These are phyloP conservation scores for Thunnus maccoyii DNA, from an alignment of 2,113 vertebrate species.

Conservation along the genomic window DNA sequence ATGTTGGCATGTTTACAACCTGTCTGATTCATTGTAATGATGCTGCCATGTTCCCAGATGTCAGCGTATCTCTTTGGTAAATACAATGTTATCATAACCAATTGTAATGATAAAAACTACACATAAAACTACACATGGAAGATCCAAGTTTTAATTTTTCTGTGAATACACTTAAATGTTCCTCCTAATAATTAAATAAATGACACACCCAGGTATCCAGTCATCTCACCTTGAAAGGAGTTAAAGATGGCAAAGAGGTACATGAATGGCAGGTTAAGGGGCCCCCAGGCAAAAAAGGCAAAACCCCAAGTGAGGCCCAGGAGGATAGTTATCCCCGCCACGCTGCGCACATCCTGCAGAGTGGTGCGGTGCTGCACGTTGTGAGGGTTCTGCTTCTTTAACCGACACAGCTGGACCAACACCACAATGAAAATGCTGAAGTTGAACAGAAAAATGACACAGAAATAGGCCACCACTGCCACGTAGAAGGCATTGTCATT, in stretches of 20 bases:
- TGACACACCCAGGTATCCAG: neutral
- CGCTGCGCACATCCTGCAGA: constrained; percentile 91
- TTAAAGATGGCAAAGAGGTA: constrained; percentile 98
- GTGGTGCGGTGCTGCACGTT: constrained; percentile 87
- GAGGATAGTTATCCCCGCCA: constrained; percentile 91
- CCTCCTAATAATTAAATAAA: neutral
- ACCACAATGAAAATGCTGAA: constrained; percentile 95
- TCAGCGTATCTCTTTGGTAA: neutral
- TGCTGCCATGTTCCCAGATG: neutral
- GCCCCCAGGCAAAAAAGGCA: constrained; percentile 95
- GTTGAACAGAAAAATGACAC: constrained; percentile 93
- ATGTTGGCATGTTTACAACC: neutral
- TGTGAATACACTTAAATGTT: too few species aligned
- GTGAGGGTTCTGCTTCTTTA: constrained; percentile 94
- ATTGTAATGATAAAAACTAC: neutral
- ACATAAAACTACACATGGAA: too few species aligned
- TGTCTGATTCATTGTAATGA: neutral
- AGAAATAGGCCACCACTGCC: constrained; percentile 95
- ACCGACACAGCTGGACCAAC: constrained; percentile 92
- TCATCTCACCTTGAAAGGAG: constrained; percentile 91
- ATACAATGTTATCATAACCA: neutral
- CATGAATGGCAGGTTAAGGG: constrained; percentile 91
- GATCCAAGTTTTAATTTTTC: too few species aligned
- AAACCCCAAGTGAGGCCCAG: constrained; percentile 97
- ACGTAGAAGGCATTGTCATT: constrained; percentile 93